phyloP scores from a whole-genome alignment of 2,797 vertebrate genomes.

The Falco berigora region DNA sequence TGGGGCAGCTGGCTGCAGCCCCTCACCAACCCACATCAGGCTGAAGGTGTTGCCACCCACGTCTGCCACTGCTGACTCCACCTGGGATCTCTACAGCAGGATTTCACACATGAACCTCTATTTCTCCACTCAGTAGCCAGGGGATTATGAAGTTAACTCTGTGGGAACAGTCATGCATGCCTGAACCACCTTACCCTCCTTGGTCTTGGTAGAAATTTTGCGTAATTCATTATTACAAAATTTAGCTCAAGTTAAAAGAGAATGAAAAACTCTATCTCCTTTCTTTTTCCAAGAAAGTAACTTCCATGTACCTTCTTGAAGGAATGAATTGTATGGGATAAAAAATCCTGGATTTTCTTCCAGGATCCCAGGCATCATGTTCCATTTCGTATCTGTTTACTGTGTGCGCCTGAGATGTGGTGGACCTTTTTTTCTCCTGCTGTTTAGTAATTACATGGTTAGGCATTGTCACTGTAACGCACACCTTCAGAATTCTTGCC shows the following conservation, averaged over 20 bases:
- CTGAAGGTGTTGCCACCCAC: not conserved
- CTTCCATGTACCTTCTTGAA: not conserved
- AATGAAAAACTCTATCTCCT: not conserved
- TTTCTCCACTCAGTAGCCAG: not conserved
- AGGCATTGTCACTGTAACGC: not conserved
- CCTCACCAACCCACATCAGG: not conserved
- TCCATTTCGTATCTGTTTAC: not conserved
- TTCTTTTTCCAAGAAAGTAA: not conserved
- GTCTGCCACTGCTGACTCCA: not conserved
- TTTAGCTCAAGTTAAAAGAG: not conserved
- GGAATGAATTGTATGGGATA: not conserved
- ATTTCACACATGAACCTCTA: not conserved
- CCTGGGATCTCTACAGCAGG: not conserved
- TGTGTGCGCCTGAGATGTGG: not conserved
- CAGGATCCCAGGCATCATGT: not conserved
- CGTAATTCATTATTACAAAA: not conserved
- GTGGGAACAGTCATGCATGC: not conserved
- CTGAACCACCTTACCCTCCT: not conserved
- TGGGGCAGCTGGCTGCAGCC: not conserved
- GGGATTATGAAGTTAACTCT: not conserved
- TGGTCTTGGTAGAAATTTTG: not conserved
- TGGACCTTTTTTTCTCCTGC: not conserved
- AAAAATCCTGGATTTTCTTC: not conserved
- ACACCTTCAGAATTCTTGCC: not conserved
- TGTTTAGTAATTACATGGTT: not conserved